A percentile compares a stretch with the other conserved stretches of the same genome.
Evolutionary conservation across 2,888 invertebrate genomes (phyloP).

Genomic region (Eilema caniola): DNA sequence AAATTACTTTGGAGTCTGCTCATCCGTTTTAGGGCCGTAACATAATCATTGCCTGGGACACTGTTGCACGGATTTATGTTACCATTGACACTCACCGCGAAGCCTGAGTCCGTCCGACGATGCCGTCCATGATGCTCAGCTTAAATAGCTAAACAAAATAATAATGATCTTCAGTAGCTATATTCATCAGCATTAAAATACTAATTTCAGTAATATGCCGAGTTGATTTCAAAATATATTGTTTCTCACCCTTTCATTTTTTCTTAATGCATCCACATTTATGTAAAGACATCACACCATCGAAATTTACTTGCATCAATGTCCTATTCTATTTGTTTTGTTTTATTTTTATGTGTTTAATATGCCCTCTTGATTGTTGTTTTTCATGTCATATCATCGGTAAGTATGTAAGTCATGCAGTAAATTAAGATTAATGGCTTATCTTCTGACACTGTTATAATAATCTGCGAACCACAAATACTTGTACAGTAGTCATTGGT

Average conservation of each 20-base stretch:
- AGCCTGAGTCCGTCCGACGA: constrained; percentile 50
- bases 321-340: constrained; percentile 54
- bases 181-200: constrained; percentile 46
- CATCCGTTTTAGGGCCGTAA: constrained; percentile 58
- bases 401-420: background rate
- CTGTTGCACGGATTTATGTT: constrained; percentile 55
- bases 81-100: constrained; percentile 30
- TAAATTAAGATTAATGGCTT: background rate
- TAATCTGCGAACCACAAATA: background rate
- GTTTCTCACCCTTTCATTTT: constrained; percentile 47
- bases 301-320: constrained; percentile 82
- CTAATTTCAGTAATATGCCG: constrained; percentile 45
- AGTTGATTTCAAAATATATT: constrained; percentile 31
- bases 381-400: constrained; percentile 32
- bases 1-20: constrained; percentile 9
- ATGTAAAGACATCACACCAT: constrained; percentile 83
- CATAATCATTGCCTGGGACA: constrained; percentile 51
- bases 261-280: constrained; percentile 62
- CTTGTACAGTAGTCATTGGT: background rate
- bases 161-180: constrained; percentile 48
- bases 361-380: constrained; percentile 27
- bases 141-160: constrained; percentile 59
- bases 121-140: constrained; percentile 57
- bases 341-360: constrained; percentile 40
- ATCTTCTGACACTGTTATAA: background rate